Conservation (phyloP, 2,797 vertebrate species). For the Pangasius djambal region DNA sequence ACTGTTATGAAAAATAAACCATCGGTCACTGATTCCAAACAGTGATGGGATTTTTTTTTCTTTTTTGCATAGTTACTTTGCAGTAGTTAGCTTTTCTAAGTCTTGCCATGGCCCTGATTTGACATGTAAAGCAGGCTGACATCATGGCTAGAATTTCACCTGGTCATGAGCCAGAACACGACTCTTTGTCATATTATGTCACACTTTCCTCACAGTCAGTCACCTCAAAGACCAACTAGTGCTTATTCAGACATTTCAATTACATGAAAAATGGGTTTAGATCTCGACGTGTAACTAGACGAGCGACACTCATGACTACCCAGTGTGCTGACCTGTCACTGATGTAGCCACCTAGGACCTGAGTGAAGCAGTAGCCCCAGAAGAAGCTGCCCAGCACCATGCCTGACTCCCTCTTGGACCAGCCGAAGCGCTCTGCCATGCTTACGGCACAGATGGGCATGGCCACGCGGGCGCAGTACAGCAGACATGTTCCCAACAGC, state of each 20-base stretch:
- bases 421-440: conserved; percentile 87
- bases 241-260: not conserved
- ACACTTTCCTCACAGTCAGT: not conserved
- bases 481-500: conserved; percentile 90
- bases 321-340: conserved; percentile 81
- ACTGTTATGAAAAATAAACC: not conserved
- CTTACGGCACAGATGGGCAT: conserved; percentile 88
- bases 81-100: not conserved
- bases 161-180: not conserved
- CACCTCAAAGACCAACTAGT: not conserved
- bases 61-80: not conserved
- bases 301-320: no score
- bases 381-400: conserved; percentile 96
- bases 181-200: not conserved
- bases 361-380: conserved; percentile 98
- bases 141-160: not conserved
- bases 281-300: not conserved
- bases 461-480: conserved; percentile 89
- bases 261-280: not conserved
- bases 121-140: not conserved
- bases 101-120: not conserved
- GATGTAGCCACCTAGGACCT: conserved; percentile 91
- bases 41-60: not conserved
- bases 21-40: not conserved
- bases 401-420: conserved; percentile 92